A percentile compares a stretch with the other conserved stretches of the same genome.
These are phyloP conservation scores for Drosophila suzukii DNA, from an alignment of 1,140 invertebrate species.

Conservation along the genomic window DNA sequence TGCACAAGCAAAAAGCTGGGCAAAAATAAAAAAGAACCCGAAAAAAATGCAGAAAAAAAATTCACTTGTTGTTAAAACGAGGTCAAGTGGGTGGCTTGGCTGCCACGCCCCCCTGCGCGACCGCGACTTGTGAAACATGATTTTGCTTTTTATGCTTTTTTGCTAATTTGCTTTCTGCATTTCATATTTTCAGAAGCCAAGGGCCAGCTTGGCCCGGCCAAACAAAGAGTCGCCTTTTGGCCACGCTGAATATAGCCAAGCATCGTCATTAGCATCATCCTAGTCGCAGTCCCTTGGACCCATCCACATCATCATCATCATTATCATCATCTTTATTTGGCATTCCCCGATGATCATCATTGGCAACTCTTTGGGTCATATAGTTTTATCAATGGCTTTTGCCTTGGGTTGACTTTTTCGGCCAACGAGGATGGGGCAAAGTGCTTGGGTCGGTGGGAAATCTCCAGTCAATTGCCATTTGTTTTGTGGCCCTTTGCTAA, in stretches of 20 bases:
- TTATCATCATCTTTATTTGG: slow-evolving; percentile 3
- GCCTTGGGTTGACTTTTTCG: slow-evolving; percentile 37
- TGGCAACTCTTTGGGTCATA: slow-evolving; percentile 39
- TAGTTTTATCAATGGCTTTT: slow-evolving; percentile 43
- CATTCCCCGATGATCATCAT: slow-evolving; percentile 13
- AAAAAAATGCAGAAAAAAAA: slow-evolving; percentile 45
- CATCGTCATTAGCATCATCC: slow-evolving; percentile 30
- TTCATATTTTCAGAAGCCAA: slow-evolving; percentile 67
- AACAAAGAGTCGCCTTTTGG: slow-evolving; percentile 32
- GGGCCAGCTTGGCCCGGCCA: slow-evolving; percentile 38
- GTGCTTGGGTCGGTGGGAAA: slow-evolving; percentile 2
- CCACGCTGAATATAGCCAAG: slow-evolving; percentile 16
- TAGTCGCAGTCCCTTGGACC: neutral
- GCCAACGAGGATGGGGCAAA: neutral
- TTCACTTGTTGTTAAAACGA: slow-evolving; percentile 75
- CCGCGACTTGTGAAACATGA: slow-evolving; percentile 78
- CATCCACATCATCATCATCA: neutral
- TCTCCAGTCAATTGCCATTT: slow-evolving; percentile 40
- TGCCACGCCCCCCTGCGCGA: slow-evolving; percentile 20
- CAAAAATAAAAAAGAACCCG: neutral
- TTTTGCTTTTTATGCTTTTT: slow-evolving; percentile 79
- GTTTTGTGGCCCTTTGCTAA: slow-evolving; percentile 32
- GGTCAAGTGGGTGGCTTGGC: slow-evolving; percentile 72
- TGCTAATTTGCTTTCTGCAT: slow-evolving; percentile 76
- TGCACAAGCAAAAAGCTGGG: slow-evolving; percentile 5